A percentile compares a stretch with the other conserved stretches of the same genome.
phyloP scores from a whole-genome alignment of 2,113 vertebrate species.

The Heterochromis multidens region DNA sequence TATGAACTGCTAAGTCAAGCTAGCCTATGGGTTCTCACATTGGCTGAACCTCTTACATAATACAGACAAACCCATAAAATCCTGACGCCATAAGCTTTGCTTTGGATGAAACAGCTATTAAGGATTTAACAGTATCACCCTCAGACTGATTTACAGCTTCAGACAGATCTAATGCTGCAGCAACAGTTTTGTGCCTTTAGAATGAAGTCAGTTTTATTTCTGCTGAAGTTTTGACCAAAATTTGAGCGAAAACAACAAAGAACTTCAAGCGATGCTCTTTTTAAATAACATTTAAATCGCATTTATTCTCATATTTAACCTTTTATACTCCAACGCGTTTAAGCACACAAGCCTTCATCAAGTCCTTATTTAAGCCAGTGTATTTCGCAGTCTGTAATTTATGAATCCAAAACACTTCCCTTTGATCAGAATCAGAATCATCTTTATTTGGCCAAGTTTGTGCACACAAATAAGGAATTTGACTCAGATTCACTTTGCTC shows the following conservation, averaged over 20 bases:
- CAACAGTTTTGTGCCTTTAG: not conserved
- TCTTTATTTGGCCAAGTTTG: no score
- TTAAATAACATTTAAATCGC: not conserved
- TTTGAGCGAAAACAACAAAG: not conserved
- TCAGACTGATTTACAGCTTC: not conserved
- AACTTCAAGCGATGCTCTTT: not conserved
- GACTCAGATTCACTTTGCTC: no score
- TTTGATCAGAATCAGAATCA: no score
- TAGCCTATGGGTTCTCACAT: not conserved
- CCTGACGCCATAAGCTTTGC: not conserved
- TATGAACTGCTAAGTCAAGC: not conserved
- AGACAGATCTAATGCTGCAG: not conserved
- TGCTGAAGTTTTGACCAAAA: not conserved
- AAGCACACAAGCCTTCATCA: not conserved
- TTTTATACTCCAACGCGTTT: not conserved
- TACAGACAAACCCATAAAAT: not conserved
- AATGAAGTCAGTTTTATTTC: not conserved
- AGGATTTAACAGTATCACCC: conserved; percentile 33
- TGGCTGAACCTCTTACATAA: conserved; percentile 21
- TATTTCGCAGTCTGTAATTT: not conserved
- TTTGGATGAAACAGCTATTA: not conserved
- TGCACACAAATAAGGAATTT: no score
- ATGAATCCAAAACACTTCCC: not conserved
- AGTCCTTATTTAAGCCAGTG: not conserved
- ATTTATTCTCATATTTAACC: not conserved